phyloP scores from a whole-genome alignment of 2,797 vertebrate species.

The Oreortyx pictus region DNA sequence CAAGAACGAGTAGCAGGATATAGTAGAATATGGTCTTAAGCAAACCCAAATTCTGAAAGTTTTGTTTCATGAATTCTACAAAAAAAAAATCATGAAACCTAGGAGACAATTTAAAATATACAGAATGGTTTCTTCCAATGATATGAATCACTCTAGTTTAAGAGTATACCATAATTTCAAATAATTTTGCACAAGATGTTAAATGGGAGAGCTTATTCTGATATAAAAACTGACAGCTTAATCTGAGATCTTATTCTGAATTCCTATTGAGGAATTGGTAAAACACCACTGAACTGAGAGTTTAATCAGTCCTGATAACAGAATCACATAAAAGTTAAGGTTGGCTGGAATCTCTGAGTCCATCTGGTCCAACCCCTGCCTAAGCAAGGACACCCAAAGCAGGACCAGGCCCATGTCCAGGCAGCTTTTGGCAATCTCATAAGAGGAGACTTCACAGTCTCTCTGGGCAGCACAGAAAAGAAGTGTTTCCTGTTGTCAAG shows the following conservation, averaged over 20 bases:
- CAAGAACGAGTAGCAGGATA: neutral
- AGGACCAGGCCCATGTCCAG: neutral
- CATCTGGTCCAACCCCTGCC: neutral
- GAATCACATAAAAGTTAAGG: neutral
- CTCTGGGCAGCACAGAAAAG: neutral
- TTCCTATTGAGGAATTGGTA: neutral
- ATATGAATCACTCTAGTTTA: neutral
- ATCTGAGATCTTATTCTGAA: neutral
- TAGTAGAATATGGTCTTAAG: neutral
- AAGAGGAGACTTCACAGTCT: neutral
- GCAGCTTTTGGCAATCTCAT: neutral
- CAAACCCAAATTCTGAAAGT: accelerated
- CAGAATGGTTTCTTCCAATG: neutral
- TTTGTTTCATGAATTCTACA: neutral
- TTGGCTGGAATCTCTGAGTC: neutral
- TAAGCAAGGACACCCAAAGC: neutral
- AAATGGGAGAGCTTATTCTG: neutral
- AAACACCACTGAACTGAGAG: neutral
- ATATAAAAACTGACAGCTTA: neutral
- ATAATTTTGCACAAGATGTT: neutral
- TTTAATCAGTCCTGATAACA: neutral
- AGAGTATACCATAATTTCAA: neutral
- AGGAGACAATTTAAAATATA: neutral
- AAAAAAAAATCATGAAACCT: neutral
- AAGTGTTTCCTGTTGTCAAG: neutral